Evolutionary conservation across 2,888 invertebrate species (phyloP), one percentile per base, ranked within the genome.

Genomic region (Phrixothrix hirtus): DNA sequence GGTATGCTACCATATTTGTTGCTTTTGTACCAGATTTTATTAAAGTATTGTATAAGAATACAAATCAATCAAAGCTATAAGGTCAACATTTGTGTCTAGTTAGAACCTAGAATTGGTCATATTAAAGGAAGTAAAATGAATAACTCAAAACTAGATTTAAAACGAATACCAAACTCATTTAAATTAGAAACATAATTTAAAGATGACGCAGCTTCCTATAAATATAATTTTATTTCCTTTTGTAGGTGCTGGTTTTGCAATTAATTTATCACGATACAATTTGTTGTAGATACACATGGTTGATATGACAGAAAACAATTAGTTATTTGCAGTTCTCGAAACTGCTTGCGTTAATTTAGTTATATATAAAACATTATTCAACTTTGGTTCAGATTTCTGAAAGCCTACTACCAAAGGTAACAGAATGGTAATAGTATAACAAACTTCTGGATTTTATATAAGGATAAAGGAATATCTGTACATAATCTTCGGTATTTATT

Each of bases 241-340:
- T 70, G 69, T 69, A 69, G 68, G 34, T 57, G 62, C 60, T 13
- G 34, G 64, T 67, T 68, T 65, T 69, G 68, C 69, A 68, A 66
- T 69, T 70, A 71, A 72, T 72, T 68, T 69, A 70, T 68, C 68
- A 68, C 64, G 62, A 61, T 55, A 65, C 63, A 65, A 67, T 67
- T 68, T 67, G 66, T 69, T 66, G 67, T 69, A 59, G 64, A 64
- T 63, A 61, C 57, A 61, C 59, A 66, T 69, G 68, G 69, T 69
- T 60, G 57, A 59, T 60, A 50, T 68, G 67, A 68, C 69, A 68
- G 66, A 69, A 69, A 69, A 68, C 68, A 68, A 68, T 68, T 68
- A 67, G 64, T 64, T 61, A 64, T 63, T 62, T 46, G 49, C 21
- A 21, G 21, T 21, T 5, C 7, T 21, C 21, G 21, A 3, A 7